Evolutionary conservation across 2,797 vertebrate species (phyloP).

Genomic region (Melanotaenia parkinsoni): DNA sequence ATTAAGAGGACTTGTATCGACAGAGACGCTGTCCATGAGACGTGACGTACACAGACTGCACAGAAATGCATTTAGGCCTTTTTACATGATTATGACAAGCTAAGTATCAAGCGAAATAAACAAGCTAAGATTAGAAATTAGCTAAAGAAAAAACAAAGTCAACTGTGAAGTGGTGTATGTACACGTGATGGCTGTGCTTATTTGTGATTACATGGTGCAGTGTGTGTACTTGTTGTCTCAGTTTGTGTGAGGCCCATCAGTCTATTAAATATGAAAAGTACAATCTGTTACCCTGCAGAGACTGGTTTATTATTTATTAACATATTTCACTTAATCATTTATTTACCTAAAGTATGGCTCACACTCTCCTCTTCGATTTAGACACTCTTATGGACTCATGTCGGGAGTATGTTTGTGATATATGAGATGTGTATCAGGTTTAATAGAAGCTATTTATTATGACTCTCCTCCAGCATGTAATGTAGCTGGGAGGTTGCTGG

Average conservation of each 20-base stretch:
- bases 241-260: slow-evolving; percentile 62
- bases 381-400: slow-evolving; percentile 16
- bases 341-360: slow-evolving; percentile 74
- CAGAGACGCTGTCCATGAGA: slow-evolving; percentile 50
- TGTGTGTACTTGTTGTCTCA: slow-evolving; percentile 30
- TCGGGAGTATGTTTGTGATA: slow-evolving; percentile 13
- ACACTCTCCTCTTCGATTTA: slow-evolving; percentile 17
- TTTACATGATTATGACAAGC: slow-evolving; percentile 56
- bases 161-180: neutral
- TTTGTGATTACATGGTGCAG: slow-evolving; percentile 33
- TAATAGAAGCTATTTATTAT: slow-evolving; percentile 63
- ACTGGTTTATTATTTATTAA: slow-evolving; percentile 79
- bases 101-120: slow-evolving; percentile 30
- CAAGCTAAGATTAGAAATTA: slow-evolving; percentile 1
- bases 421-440: slow-evolving; percentile 53
- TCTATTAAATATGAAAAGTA: slow-evolving; percentile 82
- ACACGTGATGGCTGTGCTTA: slow-evolving; percentile 35
- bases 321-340: slow-evolving; percentile 79
- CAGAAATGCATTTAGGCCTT: slow-evolving; percentile 41
- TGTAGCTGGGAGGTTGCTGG: slow-evolving; percentile 33
- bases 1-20: slow-evolving; percentile 74
- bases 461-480: slow-evolving; percentile 46
- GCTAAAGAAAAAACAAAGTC: slow-evolving; percentile 4
- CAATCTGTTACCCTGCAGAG: slow-evolving; percentile 82
- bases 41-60: slow-evolving; percentile 22